Evolutionary conservation across 2,888 invertebrate genomes (phyloP).

Genomic region (Lymantria monacha): DNA sequence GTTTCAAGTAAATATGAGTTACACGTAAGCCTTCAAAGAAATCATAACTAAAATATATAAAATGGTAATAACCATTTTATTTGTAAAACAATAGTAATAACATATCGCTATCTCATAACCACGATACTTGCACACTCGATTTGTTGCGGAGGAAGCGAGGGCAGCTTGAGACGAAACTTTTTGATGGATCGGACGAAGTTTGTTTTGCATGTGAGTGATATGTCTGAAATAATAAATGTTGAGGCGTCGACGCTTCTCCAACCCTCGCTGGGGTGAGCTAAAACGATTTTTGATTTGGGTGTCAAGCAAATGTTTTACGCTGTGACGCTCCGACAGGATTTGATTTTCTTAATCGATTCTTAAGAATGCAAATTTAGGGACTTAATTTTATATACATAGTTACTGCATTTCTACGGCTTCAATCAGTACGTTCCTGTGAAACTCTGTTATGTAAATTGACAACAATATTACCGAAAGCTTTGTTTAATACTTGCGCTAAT

Average conservation of each 20-base stretch:
- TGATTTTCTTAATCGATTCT: slow-evolving; percentile 81
- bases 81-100: slow-evolving; percentile 30
- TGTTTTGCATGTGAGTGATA: slow-evolving; percentile 83
- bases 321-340: slow-evolving; percentile 73
- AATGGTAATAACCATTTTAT: background rate
- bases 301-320: slow-evolving; percentile 82
- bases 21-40: no score
- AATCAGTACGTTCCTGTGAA: slow-evolving; percentile 41
- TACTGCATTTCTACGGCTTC: slow-evolving; percentile 46
- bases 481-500: slow-evolving; percentile 78
- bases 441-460: slow-evolving; percentile 58
- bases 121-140: slow-evolving; percentile 78
- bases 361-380: slow-evolving; percentile 59
- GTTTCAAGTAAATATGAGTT: no score
- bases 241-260: slow-evolving; percentile 78
- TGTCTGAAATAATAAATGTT: slow-evolving; percentile 83
- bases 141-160: slow-evolving; percentile 55
- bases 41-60: no score
- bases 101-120: slow-evolving; percentile 55
- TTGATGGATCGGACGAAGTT: slow-evolving; percentile 82
- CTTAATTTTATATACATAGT: slow-evolving; percentile 36
- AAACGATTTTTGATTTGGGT: slow-evolving; percentile 83
- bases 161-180: slow-evolving; percentile 68
- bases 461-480: slow-evolving; percentile 65
- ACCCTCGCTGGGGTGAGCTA: slow-evolving; percentile 71